Conservation (phyloP, 2,113 vertebrate species). For the Pelecanoides urinatrix region DNA sequence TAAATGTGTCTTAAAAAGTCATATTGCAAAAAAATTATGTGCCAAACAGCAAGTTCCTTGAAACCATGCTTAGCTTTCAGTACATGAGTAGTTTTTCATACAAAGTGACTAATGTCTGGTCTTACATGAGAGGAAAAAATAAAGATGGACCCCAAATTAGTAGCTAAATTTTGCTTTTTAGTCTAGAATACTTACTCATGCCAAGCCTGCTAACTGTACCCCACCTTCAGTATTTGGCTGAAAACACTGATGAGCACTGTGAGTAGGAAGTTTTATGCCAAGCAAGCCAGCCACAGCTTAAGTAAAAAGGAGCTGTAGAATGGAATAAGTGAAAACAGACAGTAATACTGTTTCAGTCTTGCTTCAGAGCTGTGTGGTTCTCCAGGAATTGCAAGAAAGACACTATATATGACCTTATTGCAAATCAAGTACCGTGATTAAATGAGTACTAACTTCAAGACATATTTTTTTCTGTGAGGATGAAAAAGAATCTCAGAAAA, state of each 20-base stretch:
- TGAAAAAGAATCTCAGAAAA: not conserved
- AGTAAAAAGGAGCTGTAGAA: not conserved
- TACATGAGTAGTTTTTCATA: not conserved
- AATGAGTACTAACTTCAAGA: not conserved
- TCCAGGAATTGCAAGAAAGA: not conserved
- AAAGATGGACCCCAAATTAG: not conserved
- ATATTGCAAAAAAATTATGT: not conserved
- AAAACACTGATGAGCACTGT: not conserved
- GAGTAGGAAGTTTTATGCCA: not conserved
- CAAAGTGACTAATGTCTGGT: not conserved
- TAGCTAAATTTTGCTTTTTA: not conserved
- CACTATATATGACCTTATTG: not conserved
- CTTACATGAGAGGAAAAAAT: not conserved
- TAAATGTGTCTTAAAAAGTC: not conserved
- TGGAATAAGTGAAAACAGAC: constrained; percentile 27
- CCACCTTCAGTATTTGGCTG: not conserved
- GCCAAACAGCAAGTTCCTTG: not conserved
- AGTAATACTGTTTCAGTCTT: not conserved
- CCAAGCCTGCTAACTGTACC: not conserved
- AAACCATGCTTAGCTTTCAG: not conserved
- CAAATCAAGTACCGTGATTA: constrained; percentile 1
- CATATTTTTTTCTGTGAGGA: not conserved
- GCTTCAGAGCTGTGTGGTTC: not conserved
- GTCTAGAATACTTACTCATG: not conserved
- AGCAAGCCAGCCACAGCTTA: not conserved